Conservation (phyloP, 2,797 vertebrate species). For the Galagoides demidoff region DNA sequence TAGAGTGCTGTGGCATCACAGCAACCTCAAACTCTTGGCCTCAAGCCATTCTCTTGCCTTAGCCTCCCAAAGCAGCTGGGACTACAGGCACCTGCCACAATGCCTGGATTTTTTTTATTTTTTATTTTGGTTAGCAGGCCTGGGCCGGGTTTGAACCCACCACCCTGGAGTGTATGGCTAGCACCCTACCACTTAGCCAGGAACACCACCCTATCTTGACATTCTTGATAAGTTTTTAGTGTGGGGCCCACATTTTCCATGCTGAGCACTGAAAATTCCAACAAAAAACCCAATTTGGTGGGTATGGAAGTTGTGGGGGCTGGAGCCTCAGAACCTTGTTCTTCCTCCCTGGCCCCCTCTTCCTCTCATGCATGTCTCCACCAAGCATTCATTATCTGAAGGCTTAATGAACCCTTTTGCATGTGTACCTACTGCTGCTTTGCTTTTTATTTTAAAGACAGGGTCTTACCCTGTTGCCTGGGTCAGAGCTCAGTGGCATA, state of each 20-base stretch:
- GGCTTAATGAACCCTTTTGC: background rate
- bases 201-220: background rate
- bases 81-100: too few species aligned
- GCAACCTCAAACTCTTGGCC: too few species aligned
- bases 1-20: too few species aligned
- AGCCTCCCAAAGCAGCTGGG: too few species aligned
- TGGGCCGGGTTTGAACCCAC: too few species aligned
- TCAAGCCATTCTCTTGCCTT: too few species aligned
- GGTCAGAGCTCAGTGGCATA: too few species aligned
- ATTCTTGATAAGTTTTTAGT: background rate
- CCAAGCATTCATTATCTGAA: background rate
- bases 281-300: background rate
- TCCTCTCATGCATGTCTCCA: background rate
- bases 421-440: background rate
- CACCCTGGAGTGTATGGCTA: too few species aligned
- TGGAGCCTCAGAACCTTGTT: background rate
- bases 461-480: too few species aligned
- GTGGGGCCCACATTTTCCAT: background rate
- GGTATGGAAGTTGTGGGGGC: background rate
- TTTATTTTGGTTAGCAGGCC: background rate
- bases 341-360: background rate
- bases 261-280: background rate
- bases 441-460: background rate
- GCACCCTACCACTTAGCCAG: too few species aligned
- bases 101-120: background rate